Percentiles rank a stretch among this genome's conserved stretches.
phyloP scores from a whole-genome alignment of 1,140 invertebrate genomes.

The Papilio helenus region DNA sequence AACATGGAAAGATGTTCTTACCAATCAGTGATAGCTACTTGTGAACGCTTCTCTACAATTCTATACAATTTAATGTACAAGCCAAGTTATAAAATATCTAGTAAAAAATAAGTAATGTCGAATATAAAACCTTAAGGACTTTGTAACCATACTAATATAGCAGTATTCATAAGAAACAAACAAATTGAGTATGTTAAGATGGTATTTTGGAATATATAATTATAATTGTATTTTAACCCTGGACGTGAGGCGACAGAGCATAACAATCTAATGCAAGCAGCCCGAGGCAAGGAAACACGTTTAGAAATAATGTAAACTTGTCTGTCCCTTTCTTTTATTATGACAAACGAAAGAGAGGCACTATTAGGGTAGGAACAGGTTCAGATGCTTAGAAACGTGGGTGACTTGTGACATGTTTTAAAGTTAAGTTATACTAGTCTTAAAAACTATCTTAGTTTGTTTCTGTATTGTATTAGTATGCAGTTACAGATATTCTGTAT shows the following conservation, averaged over 20 bases:
- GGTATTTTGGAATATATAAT: not conserved
- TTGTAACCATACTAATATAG: not conserved
- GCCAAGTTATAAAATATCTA: too few species aligned
- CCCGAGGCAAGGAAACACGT: conserved; percentile 46
- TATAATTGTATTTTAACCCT: conserved; percentile 36
- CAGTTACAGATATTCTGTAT: too few species aligned
- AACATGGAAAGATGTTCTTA: not conserved
- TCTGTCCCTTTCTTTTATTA: conserved; percentile 49
- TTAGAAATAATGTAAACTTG: conserved; percentile 36
- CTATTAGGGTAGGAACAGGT: conserved; percentile 47
- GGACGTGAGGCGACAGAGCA: conserved; percentile 43
- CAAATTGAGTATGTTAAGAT: not conserved
- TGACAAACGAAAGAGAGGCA: conserved; percentile 47
- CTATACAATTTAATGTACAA: too few species aligned
- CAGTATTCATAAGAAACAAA: not conserved
- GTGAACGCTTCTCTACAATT: not conserved
- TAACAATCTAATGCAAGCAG: conserved; percentile 43
- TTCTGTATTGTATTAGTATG: too few species aligned
- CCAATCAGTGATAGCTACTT: not conserved
- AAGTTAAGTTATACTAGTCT: not conserved
- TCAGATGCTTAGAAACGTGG: conserved; percentile 47
- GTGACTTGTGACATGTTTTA: conserved; percentile 24
- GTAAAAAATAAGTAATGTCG: too few species aligned
- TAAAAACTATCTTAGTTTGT: too few species aligned
- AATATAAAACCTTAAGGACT: not conserved